These are phyloP conservation scores for Triplophysa siluroides DNA, from an alignment of 2,113 vertebrate species.

Conservation along the genomic window DNA sequence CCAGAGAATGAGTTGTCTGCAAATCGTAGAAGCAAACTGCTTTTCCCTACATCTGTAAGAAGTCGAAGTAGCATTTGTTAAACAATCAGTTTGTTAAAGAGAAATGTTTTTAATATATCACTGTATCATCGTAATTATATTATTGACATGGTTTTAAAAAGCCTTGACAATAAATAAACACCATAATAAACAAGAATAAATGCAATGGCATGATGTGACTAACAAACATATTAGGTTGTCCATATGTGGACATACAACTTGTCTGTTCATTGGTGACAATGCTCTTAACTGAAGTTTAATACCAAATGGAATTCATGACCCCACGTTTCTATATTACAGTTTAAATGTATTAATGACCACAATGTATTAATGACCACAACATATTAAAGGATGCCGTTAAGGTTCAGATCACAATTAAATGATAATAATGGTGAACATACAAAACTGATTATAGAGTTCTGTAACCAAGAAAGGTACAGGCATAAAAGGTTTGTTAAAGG, in stretches of 20 bases:
- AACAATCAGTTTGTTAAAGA: background rate
- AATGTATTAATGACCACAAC: background rate
- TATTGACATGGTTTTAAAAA: too few species aligned
- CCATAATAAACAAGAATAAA: background rate
- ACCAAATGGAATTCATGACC: too few species aligned
- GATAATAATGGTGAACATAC: background rate
- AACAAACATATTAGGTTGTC: background rate
- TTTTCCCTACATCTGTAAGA: slow-evolving; percentile 82
- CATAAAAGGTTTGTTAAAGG: background rate
- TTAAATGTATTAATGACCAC: background rate
- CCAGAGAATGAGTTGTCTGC: slow-evolving; percentile 85
- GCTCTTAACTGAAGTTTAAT: too few species aligned
- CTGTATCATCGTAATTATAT: background rate
- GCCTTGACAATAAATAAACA: too few species aligned
- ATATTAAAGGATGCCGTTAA: background rate
- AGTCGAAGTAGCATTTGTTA: slow-evolving; percentile 1
- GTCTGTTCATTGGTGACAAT: background rate
- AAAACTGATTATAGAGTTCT: background rate
- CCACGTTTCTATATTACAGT: background rate
- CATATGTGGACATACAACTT: background rate
- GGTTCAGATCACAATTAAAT: background rate
- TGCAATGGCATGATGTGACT: background rate
- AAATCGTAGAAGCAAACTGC: slow-evolving; percentile 82
- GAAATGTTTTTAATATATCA: background rate
- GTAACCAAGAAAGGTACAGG: background rate